Base-by-base conservation (phyloP, 64 coral and sea anemone genomes). In the Pachyseris speciosa region DNA sequence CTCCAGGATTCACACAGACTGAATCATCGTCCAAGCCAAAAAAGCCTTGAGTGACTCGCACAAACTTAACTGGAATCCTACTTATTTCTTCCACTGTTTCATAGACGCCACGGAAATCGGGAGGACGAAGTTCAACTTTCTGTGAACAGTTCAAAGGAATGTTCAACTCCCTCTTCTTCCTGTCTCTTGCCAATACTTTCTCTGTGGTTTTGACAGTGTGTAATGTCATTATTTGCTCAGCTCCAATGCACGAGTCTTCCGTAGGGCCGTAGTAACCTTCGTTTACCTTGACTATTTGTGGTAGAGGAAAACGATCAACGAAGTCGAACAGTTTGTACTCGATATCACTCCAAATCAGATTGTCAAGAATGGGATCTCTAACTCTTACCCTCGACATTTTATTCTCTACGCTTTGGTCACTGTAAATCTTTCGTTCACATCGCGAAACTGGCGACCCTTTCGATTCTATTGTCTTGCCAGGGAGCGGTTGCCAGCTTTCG, bases 101-200 rank as follows among this genome's bases (percentile, higher is more conserved):
- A 41, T 90, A 94, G 37, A 98, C 37, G 27, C 86, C 87, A 43
- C 94, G 85, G 4, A 98, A 37, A 55, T 98, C 94, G 1, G 78
- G 59, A 3, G 95, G 95, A 15, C 95, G 95, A 22, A 94, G 73
- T 12, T 98, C 95, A 11, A 98, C 74, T 44, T 91, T 91, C 41
- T 94, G 81, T 15, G 95, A 98, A 69, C 95, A 98, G 83, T 98
- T 98, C 0, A 98, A 64, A n/a, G 95, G 95, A 47, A 98, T 98
- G 44, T 91, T 88, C 6, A 98, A 29, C 31, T 91, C 83, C 8
- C 92, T 61, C 15, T 91, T 98, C 75, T 89, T 80, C 9, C 79
- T 63, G 57, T 98, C 95, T 52, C 90, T 83, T 9, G 95, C 92
- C 50, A 83, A 83, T 34, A 98, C 69, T 38, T 98, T 98, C 31